phyloP scores from a whole-genome alignment of 1,140 invertebrate genomes.

The Drosophila trapezifrons region DNA sequence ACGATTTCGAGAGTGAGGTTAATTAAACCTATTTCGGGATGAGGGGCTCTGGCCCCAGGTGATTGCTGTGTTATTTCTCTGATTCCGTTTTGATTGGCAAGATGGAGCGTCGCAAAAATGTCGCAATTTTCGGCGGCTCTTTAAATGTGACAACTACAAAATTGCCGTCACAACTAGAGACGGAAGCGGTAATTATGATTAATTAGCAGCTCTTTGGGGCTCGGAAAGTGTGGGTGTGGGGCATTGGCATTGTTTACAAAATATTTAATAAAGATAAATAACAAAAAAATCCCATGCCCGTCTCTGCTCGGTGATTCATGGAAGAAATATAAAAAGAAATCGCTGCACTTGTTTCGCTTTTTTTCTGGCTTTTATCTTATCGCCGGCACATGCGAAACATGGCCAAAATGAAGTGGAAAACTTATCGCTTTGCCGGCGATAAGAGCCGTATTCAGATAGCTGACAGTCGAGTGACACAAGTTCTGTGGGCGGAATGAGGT shows the following conservation, averaged over 20 bases:
- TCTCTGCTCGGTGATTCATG: constrained; percentile 23
- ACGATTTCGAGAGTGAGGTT: constrained; percentile 31
- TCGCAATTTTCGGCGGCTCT: constrained; percentile 42
- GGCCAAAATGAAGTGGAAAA: constrained; percentile 64
- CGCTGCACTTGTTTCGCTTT: constrained; percentile 39
- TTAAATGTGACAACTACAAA: constrained; percentile 30
- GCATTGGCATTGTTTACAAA: constrained; percentile 26
- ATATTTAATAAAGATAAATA: constrained; percentile 23
- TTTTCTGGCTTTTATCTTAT: constrained; percentile 58
- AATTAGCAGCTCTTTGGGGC: constrained; percentile 46
- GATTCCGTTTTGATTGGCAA: constrained; percentile 30
- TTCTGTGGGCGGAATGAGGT: constrained; percentile 45
- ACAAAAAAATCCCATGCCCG: not conserved
- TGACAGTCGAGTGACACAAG: constrained; percentile 25
- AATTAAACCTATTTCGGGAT: constrained; percentile 54
- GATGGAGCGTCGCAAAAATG: constrained; percentile 18
- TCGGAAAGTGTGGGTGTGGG: constrained; percentile 25
- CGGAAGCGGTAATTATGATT: constrained; percentile 59
- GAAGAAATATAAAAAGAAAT: constrained; percentile 29
- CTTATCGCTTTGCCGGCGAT: constrained; percentile 46
- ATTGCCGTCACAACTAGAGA: constrained; percentile 12
- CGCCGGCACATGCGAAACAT: constrained; percentile 48
- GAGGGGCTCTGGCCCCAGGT: constrained; percentile 18
- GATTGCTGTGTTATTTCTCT: constrained; percentile 15
- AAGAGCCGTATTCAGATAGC: constrained; percentile 17